Percentiles rank a stretch among this genome's conserved stretches.
phyloP scores from a whole-genome alignment of 2,888 invertebrate species.

The Xylota sylvarum region DNA sequence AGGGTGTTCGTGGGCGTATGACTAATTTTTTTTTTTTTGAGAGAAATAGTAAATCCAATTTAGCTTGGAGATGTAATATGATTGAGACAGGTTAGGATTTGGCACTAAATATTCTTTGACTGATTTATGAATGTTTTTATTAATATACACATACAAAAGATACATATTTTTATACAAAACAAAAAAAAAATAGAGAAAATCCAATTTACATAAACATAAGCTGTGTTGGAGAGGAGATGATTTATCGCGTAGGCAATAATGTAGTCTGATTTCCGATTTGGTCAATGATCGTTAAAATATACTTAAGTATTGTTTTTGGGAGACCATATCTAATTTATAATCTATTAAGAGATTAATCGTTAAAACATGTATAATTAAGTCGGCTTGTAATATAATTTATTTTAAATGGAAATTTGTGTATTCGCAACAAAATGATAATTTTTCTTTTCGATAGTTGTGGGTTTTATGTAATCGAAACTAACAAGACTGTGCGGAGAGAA shows the following conservation, averaged over 20 bases:
- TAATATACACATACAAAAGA: background rate
- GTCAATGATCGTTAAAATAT: conserved; percentile 7
- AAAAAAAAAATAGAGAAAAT: background rate
- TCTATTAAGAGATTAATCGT: background rate
- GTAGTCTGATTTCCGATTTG: conserved; percentile 20
- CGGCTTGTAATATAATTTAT: background rate
- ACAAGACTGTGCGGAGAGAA: too few relatives aligned
- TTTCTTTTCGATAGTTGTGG: too few relatives aligned
- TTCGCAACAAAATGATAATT: background rate
- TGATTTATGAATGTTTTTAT: background rate
- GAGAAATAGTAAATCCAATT: background rate
- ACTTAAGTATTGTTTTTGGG: conserved; percentile 3
- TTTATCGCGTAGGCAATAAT: background rate
- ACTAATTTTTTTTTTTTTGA: background rate
- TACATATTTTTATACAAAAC: background rate
- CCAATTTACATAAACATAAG: background rate
- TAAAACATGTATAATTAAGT: background rate
- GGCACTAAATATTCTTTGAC: background rate
- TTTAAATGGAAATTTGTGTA: background rate
- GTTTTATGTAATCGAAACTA: too few relatives aligned
- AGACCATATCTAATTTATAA: background rate
- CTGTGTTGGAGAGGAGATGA: background rate
- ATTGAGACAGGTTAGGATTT: background rate
- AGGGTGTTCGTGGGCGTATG: conserved; percentile 1
- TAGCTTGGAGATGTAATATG: conserved; percentile 1